These are phyloP conservation scores for Rambutsinella grinnellia DNA, from an alignment of 2,888 invertebrate species.

Conservation along the genomic window DNA sequence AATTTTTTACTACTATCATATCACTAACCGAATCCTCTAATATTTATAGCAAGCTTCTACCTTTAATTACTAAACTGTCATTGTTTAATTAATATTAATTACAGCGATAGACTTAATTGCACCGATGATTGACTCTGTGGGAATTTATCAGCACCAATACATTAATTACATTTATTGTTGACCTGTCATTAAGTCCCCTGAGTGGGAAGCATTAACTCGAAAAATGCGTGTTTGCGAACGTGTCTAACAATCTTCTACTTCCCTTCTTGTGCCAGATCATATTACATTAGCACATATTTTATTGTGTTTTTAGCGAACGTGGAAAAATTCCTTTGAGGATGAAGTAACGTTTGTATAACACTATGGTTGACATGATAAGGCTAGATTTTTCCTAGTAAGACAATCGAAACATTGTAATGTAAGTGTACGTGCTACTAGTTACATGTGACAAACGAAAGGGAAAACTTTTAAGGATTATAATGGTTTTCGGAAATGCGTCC, in stretches of 20 bases:
- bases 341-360: background rate
- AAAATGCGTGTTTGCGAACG: constrained; percentile 22
- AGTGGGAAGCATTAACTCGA: constrained; percentile 19
- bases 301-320: background rate
- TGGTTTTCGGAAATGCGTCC: constrained; percentile 45
- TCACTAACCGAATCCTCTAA: background rate
- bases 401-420: background rate
- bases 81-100: constrained; percentile 54
- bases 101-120: constrained; percentile 34
- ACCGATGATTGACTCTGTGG: constrained; percentile 35
- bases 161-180: constrained; percentile 51
- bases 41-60: background rate
- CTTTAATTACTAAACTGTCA: constrained; percentile 37
- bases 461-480: constrained; percentile 29
- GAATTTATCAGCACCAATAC: constrained; percentile 54
- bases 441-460: constrained; percentile 5
- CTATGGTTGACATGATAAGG: background rate
- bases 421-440: background rate
- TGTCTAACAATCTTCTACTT: constrained; percentile 26
- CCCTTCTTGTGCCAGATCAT: background rate
- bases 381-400: background rate
- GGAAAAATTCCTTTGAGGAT: background rate
- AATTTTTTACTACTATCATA: background rate
- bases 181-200: constrained; percentile 51
- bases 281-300: too few relatives aligned